Conservation (phyloP, 2,113 vertebrate species). For the Rhea americana region DNA sequence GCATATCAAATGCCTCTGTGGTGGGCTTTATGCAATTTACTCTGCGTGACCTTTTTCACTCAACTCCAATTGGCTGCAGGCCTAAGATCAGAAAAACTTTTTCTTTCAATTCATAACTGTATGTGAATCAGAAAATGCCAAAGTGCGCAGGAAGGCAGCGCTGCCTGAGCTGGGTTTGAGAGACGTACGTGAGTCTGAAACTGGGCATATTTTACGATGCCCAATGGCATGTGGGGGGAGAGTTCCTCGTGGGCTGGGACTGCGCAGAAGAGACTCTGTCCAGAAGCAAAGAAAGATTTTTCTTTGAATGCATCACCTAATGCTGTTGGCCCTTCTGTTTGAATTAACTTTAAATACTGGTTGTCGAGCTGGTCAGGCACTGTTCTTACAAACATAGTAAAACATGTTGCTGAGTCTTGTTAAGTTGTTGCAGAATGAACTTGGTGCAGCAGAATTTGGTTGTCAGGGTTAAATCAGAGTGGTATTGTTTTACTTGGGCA, state of each 20-base stretch:
- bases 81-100: background rate
- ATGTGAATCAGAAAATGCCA: rapidly evolving
- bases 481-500: background rate
- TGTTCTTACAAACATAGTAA: rapidly evolving
- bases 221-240: rapidly evolving
- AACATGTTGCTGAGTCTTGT: rapidly evolving
- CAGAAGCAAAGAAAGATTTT: background rate
- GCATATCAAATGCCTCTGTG: rapidly evolving
- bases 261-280: background rate
- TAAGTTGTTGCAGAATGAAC: background rate
- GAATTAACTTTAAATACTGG: background rate
- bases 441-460: rapidly evolving
- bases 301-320: background rate
- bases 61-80: background rate
- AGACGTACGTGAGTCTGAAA: background rate
- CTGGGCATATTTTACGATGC: rapidly evolving
- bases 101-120: rapidly evolving
- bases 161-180: background rate
- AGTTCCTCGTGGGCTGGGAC: background rate
- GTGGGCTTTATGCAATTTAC: background rate
- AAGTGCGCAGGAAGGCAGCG: rapidly evolving
- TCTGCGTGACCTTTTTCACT: background rate
- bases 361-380: rapidly evolving
- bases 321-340: background rate
- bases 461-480: background rate